Evolutionary conservation across 1,140 invertebrate species (phyloP).

Genomic region (Drosophila parvula): DNA sequence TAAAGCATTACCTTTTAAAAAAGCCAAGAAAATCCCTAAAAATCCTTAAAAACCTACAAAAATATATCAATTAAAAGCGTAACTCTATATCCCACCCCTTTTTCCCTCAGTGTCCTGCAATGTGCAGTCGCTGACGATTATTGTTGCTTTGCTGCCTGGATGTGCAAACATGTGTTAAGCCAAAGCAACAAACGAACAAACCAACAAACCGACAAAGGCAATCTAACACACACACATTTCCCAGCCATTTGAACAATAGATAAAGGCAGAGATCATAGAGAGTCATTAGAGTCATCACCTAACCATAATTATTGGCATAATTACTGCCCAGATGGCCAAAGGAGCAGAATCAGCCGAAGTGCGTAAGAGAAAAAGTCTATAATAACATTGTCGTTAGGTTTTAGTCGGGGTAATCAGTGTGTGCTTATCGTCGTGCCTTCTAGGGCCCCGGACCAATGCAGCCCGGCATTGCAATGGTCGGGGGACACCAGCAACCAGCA

Average conservation of each 20-base stretch:
- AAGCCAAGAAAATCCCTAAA: neutral
- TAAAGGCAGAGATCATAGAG: constrained; percentile 53
- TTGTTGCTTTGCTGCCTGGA: constrained; percentile 13
- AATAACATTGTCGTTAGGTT: constrained; percentile 66
- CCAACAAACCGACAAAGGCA: constrained; percentile 40
- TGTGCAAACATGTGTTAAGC: constrained; percentile 69
- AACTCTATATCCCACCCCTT: no score
- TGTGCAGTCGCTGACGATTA: constrained; percentile 30
- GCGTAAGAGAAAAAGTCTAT: constrained; percentile 45
- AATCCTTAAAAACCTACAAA: neutral
- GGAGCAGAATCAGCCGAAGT: constrained; percentile 11
- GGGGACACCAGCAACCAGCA: neutral
- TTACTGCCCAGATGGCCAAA: constrained; percentile 32
- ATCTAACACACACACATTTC: constrained; percentile 55
- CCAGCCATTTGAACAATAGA: constrained; percentile 55
- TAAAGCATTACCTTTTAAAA: no score
- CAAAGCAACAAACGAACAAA: constrained; percentile 59
- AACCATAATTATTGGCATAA: constrained; percentile 69
- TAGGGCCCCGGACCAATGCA: constrained; percentile 1
- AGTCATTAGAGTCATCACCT: constrained; percentile 65
- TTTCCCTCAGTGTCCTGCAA: constrained; percentile 4
- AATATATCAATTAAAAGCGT: no score
- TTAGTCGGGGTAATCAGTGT: constrained; percentile 54
- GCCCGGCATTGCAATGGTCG: constrained; percentile 7
- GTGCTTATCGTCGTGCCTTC: constrained; percentile 48